Evolutionary conservation across 1,140 invertebrate species (phyloP).

Genomic region (Mactra quadrangularis): DNA sequence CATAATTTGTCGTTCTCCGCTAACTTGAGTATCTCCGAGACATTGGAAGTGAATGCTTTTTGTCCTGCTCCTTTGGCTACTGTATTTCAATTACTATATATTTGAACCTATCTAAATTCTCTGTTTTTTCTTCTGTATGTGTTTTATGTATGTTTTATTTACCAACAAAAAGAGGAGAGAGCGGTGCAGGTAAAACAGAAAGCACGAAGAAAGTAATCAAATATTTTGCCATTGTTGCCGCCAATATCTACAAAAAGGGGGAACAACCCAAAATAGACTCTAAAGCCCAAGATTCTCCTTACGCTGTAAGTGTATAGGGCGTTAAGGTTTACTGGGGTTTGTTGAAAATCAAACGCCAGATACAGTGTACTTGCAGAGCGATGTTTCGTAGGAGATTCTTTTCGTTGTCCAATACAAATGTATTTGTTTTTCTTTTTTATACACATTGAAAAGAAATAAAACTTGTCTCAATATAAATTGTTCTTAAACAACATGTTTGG

Average conservation of each 20-base stretch:
- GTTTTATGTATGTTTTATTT: constrained; percentile 21
- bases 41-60: too few species aligned
- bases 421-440: not conserved
- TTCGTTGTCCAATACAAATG: not conserved
- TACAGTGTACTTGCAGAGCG: not conserved
- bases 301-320: constrained; percentile 96
- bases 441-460: too few species aligned
- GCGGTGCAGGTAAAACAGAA: constrained; percentile 99
- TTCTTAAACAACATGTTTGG: too few species aligned
- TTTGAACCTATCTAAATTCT: constrained; percentile 14
- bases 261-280: constrained; percentile 89
- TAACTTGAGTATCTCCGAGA: too few species aligned
- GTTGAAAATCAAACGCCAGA: not conserved
- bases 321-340: not conserved
- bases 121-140: constrained; percentile 29
- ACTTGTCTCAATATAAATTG: too few species aligned
- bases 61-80: too few species aligned
- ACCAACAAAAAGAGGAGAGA: constrained; percentile 89
- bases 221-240: constrained; percentile 98
- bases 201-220: constrained; percentile 99
- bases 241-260: constrained; percentile 83
- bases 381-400: not conserved
- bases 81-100: too few species aligned
- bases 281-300: constrained; percentile 50
- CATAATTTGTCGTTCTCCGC: too few species aligned